A percentile compares a stretch with the other conserved stretches of the same genome.
Evolutionary conservation across 2,888 invertebrate genomes (phyloP).

Genomic region (Hyalella azteca): DNA sequence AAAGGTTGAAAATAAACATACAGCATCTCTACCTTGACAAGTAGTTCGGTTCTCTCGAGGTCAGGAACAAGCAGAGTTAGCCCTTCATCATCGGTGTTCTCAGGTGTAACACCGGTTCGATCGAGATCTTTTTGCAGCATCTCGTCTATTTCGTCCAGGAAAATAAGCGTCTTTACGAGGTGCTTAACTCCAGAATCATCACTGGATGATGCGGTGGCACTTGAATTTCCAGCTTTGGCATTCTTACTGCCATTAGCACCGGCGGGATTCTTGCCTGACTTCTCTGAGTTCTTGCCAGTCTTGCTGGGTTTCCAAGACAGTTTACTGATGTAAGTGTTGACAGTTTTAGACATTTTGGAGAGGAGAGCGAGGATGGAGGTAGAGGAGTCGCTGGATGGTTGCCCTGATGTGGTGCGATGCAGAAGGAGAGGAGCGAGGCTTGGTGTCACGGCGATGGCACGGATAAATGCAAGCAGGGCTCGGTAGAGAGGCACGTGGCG

Average conservation of each 20-base stretch:
- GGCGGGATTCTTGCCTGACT: background rate
- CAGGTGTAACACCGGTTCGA: background rate
- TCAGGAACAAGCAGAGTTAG: constrained; percentile 87
- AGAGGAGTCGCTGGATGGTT: constrained; percentile 65
- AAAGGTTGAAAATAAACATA: too few relatives aligned
- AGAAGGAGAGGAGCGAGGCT: constrained; percentile 72
- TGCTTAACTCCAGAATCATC: background rate
- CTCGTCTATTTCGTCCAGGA: constrained; percentile 73
- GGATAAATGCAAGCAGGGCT: constrained; percentile 79
- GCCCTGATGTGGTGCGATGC: constrained; percentile 60
- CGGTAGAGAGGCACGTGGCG: constrained; percentile 92
- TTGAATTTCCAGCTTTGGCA: background rate
- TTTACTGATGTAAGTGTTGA: constrained; percentile 88
- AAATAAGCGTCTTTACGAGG: constrained; percentile 60
- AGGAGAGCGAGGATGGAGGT: constrained; percentile 74
- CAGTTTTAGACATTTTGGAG: constrained; percentile 86
- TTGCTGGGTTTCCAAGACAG: constrained; percentile 69
- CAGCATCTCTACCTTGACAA: constrained; percentile 66
- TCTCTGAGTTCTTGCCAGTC: background rate
- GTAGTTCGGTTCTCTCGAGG: constrained; percentile 73
- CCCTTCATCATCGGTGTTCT: constrained; percentile 75
- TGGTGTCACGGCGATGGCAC: constrained; percentile 75
- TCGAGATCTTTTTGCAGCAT: background rate
- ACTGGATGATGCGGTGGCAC: background rate
- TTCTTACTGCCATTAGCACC: constrained; percentile 32